Percentiles rank a stretch among this genome's conserved stretches.
Evolutionary conservation across 2,113 vertebrate species (phyloP).

Genomic region (Rissa tridactyla): DNA sequence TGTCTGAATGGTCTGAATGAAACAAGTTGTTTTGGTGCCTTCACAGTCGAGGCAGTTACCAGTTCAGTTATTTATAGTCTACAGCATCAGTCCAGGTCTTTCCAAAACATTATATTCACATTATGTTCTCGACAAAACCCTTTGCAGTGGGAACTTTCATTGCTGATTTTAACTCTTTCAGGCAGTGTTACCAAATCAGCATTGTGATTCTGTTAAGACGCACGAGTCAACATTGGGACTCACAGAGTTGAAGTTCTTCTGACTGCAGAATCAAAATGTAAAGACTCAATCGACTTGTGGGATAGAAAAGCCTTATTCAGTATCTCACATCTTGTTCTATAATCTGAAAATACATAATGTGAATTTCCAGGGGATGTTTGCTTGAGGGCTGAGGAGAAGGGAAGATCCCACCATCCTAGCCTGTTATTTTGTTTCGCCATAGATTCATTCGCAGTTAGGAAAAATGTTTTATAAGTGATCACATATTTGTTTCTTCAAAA

Average conservation of each 20-base stretch:
- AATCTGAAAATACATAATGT: not conserved
- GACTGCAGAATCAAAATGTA: not conserved
- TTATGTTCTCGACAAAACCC: not conserved
- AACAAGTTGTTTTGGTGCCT: not conserved
- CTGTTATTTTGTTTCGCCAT: not conserved
- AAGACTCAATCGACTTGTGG: not conserved
- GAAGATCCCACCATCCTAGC: not conserved
- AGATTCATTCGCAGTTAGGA: not conserved
- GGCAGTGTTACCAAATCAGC: not conserved
- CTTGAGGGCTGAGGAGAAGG: not conserved
- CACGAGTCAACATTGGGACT: not conserved
- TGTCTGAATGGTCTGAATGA: not conserved
- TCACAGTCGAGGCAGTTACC: not conserved
- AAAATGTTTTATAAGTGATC: not conserved
- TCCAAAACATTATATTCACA: not conserved
- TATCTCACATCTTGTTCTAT: not conserved
- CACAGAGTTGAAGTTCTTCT: not conserved
- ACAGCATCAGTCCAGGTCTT: not conserved
- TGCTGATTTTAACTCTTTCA: not conserved
- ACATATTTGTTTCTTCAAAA: not conserved
- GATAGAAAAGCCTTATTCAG: not conserved
- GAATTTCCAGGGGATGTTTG: not conserved
- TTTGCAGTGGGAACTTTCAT: not conserved
- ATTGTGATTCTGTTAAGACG: not conserved
- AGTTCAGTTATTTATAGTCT: not conserved